Conservation (phyloP, 2,797 vertebrate genomes). For the Urocyon cinereoargenteus region DNA sequence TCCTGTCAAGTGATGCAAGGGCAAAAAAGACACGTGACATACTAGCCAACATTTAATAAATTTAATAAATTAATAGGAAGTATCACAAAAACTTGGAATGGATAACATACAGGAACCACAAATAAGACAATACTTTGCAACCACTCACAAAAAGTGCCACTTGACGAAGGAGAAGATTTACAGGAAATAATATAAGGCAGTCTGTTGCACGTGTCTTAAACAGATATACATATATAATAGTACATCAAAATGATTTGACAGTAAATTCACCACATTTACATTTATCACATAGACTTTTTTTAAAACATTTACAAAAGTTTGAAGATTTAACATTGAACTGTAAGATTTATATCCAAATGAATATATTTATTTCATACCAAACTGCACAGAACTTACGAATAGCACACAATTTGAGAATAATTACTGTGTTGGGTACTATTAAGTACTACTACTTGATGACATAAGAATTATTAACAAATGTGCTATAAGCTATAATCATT, state of each 20-base stretch:
- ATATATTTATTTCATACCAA: conserved; percentile 79
- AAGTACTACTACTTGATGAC: conserved; percentile 73
- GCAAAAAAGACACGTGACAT: conserved; percentile 55
- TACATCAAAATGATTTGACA: conserved; percentile 79
- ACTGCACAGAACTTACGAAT: conserved; percentile 75
- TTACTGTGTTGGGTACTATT: conserved; percentile 64
- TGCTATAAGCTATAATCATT: conserved; percentile 84
- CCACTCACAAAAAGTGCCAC: conserved; percentile 82
- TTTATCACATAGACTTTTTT: conserved; percentile 75
- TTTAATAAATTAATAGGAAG: conserved; percentile 95
- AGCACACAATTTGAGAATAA: conserved; percentile 73
- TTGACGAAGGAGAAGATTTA: conserved; percentile 72
- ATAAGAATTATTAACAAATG: conserved; percentile 77
- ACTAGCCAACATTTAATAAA: conserved; percentile 83
- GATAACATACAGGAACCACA: conserved; percentile 86
- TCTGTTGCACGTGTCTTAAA: conserved; percentile 77
- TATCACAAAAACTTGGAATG: conserved; percentile 91
- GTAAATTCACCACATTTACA: conserved; percentile 76
- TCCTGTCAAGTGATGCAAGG: background rate
- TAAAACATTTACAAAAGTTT: conserved; percentile 88
- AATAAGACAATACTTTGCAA: conserved; percentile 84
- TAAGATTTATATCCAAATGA: conserved; percentile 85
- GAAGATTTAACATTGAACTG: conserved; percentile 82
- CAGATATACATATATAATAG: conserved; percentile 71
- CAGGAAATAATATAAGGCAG: conserved; percentile 82